Evolutionary conservation across 1,140 invertebrate genomes (phyloP).

Genomic region (Wasmannia auropunctata): DNA sequence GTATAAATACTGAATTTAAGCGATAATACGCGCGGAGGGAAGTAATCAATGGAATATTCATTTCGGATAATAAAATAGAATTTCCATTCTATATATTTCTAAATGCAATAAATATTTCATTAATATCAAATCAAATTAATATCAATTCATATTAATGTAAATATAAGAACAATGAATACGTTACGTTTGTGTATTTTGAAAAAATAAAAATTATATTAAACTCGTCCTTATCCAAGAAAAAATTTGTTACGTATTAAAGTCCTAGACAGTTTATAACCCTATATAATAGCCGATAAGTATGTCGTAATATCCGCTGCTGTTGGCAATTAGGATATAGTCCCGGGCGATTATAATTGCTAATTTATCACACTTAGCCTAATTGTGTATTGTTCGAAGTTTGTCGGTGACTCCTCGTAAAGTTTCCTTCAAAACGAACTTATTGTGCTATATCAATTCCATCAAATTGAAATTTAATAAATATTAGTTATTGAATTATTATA

Average conservation of each 20-base stretch:
- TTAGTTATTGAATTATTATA: not conserved
- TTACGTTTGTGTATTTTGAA: not conserved
- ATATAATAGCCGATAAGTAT: not conserved
- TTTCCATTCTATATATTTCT: not conserved
- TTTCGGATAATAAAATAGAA: not conserved
- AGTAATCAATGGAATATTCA: not conserved
- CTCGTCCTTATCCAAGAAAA: not conserved
- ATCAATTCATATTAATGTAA: not conserved
- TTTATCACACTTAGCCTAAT: conserved; percentile 41
- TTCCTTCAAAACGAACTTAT: not conserved
- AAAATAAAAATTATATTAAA: not conserved
- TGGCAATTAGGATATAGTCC: conserved; percentile 26
- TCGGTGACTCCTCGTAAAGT: not conserved
- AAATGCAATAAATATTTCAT: not conserved
- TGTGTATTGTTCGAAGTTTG: conserved; percentile 19
- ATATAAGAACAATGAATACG: not conserved
- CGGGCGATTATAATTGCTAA: conserved; percentile 28
- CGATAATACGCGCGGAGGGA: not conserved
- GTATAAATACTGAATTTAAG: not conserved
- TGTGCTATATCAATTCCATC: not conserved
- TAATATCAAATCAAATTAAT: not conserved
- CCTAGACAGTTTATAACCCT: not conserved
- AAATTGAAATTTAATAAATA: not conserved
- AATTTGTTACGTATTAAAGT: not conserved
- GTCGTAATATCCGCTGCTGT: conserved; percentile 3